These are phyloP conservation scores for Andrena hattorfiana DNA, from an alignment of 2,888 invertebrate genomes.

Conservation along the genomic window DNA sequence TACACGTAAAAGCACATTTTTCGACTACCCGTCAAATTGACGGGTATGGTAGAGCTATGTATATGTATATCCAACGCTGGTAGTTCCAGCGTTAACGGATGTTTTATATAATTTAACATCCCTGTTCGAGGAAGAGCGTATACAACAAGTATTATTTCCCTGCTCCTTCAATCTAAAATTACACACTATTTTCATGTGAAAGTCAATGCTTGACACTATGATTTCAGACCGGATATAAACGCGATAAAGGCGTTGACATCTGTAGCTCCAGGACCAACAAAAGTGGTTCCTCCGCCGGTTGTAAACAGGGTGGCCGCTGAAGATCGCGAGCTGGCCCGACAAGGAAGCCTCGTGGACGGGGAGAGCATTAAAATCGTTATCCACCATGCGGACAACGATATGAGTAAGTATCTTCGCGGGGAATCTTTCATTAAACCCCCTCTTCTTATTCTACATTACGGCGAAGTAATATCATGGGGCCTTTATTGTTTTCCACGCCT, in stretches of 20 bases:
- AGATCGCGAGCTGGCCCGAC: constrained; percentile 88
- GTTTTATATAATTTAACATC: not conserved
- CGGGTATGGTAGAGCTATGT: too few species aligned
- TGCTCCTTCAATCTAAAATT: not conserved
- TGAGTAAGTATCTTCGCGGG: constrained; percentile 78
- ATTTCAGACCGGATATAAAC: constrained; percentile 90
- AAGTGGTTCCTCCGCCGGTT: constrained; percentile 86
- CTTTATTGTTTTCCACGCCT: not conserved
- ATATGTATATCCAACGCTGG: too few species aligned
- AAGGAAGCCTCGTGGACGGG: constrained; percentile 95
- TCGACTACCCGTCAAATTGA: too few species aligned
- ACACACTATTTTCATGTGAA: not conserved
- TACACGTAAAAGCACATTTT: too few species aligned
- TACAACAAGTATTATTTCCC: not conserved
- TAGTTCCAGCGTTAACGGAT: too few species aligned
- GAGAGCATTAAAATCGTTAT: constrained; percentile 97
- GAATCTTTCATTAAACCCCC: constrained; percentile 27
- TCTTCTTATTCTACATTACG: not conserved
- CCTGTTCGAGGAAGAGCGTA: not conserved
- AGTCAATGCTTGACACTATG: constrained; percentile 12
- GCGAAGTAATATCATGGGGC: not conserved
- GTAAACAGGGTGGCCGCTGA: constrained; percentile 88
- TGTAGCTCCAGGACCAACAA: constrained; percentile 82
- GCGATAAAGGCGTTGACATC: constrained; percentile 86
- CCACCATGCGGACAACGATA: constrained; percentile 92